Percentiles rank a stretch among this genome's conserved stretches.
These are phyloP conservation scores for Drosophila obscura DNA, from an alignment of 1,140 invertebrate species.

Conservation along the genomic window DNA sequence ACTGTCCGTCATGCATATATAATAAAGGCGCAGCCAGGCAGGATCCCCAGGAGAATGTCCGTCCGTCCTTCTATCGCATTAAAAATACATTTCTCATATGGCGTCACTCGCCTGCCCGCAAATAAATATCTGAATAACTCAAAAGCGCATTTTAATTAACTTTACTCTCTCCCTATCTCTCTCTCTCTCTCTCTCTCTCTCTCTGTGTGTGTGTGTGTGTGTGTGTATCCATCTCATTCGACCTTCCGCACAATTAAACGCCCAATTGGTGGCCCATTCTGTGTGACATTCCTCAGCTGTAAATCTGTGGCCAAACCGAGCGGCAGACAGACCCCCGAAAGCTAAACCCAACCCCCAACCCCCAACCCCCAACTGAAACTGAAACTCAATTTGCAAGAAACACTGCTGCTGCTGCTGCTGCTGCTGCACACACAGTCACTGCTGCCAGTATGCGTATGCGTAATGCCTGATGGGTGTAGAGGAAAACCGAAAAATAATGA, in stretches of 20 bases:
- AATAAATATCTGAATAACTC: slow-evolving; percentile 73
- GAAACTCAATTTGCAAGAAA: slow-evolving; percentile 41
- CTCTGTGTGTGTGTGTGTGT: no score
- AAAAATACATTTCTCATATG: slow-evolving; percentile 72
- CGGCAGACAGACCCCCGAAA: background rate
- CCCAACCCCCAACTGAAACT: slow-evolving; percentile 6
- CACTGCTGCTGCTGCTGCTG: background rate
- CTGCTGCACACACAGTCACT: background rate
- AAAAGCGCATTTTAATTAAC: slow-evolving; percentile 78
- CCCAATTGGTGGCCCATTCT: slow-evolving; percentile 37
- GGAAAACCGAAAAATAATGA: background rate
- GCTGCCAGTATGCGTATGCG: background rate
- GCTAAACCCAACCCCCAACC: slow-evolving; percentile 5
- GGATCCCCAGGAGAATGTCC: background rate
- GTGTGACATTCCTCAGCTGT: slow-evolving; percentile 19
- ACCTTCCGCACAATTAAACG: slow-evolving; percentile 44
- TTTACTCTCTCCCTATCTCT: slow-evolving; percentile 16
- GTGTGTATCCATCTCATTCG: background rate
- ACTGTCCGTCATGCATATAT: no score
- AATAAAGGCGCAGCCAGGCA: no score
- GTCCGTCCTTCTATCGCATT: slow-evolving; percentile 29
- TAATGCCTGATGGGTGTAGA: no score
- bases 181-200: background rate
- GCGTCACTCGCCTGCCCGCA: slow-evolving; percentile 34
- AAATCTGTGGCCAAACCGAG: slow-evolving; percentile 60